phyloP scores from a whole-genome alignment of 2,797 vertebrate genomes.

The Pipistrellus pipistrellus region DNA sequence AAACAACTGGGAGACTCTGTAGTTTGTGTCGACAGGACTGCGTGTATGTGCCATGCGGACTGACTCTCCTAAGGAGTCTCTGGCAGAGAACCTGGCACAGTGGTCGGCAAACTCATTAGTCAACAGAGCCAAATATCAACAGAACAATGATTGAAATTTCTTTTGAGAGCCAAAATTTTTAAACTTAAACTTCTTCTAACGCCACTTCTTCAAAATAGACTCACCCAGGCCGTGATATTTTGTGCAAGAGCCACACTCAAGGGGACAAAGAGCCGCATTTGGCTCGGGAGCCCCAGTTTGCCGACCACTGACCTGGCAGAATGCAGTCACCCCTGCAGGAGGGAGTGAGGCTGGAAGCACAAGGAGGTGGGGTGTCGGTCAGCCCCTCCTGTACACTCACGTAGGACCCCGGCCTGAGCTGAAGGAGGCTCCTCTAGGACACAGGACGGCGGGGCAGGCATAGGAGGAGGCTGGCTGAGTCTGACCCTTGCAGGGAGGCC shows the following conservation, averaged over 20 bases:
- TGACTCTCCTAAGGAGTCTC: not conserved
- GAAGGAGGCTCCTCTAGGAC: not conserved
- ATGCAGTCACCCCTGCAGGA: not conserved
- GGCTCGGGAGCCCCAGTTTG: no score
- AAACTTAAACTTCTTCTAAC: no score
- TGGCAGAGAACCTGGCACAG: not conserved
- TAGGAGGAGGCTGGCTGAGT: no score
- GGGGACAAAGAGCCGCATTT: no score
- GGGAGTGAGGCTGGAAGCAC: not conserved
- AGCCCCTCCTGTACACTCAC: not conserved
- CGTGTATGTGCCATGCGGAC: accelerated
- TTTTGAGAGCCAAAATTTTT: no score
- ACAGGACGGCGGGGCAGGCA: accelerated
- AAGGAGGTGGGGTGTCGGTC: accelerated
- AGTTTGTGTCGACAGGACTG: no score
- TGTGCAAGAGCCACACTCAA: no score
- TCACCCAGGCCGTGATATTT: no score
- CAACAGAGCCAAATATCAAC: no score
- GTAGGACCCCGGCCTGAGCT: accelerated
- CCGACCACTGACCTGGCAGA: not conserved
- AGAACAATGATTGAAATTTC: no score
- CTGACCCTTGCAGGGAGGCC: not conserved
- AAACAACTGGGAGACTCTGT: not conserved
- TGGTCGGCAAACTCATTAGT: no score
- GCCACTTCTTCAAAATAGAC: no score